Base-by-base conservation (phyloP, 2,888 invertebrate genomes). In the Sinohyriopsis cumingii region DNA sequence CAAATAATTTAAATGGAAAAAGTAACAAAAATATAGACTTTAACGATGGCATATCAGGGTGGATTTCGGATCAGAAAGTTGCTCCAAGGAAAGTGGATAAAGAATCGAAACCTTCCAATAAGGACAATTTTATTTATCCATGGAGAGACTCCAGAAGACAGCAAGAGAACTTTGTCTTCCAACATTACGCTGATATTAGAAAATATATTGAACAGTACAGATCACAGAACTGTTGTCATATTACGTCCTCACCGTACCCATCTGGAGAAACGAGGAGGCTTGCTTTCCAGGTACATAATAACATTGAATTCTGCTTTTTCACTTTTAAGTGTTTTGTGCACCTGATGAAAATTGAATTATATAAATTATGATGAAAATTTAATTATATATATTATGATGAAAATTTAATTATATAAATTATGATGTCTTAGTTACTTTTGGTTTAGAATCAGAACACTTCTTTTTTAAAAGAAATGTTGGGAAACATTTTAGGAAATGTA, bases 181-280 rank as follows among this genome's bases (percentile, higher is more conserved):
- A 78, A 68, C 82, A 83, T 74, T 83, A 82, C 69, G 60, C 70
- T 22, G 80, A 81, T 55, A 65, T 65, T 25, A 72, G 73, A 55
- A 75, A 73, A 55, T 83, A 83, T 68, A 82, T 82, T n/a, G 81
- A 82, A 74, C 84, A 82, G 61, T 82, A 84, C 67, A 69, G 82
- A 57, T 72, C 73, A 63, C 79, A 84, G 59, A 80, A 83, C 73
- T 72, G 71, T 19, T 74, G 74, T 68, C 68, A 69, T 56, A 68
- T 33, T 53, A 62, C 60, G 24, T 60, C 45, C 0, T 45, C 45
- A 15, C 15, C 69, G n/a, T 69, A 63, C 57, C 57, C 72, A 7
- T 72, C 77, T 18, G 74, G 73, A 22, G 76, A 76, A 45, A 67
- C 72, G 71, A 65, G 76, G 15, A 68, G 73, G 65, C 62, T 71